Base-by-base conservation (phyloP, 37 sponge, comb jelly and placozoan species). In the Bolinopsis microptera region DNA sequence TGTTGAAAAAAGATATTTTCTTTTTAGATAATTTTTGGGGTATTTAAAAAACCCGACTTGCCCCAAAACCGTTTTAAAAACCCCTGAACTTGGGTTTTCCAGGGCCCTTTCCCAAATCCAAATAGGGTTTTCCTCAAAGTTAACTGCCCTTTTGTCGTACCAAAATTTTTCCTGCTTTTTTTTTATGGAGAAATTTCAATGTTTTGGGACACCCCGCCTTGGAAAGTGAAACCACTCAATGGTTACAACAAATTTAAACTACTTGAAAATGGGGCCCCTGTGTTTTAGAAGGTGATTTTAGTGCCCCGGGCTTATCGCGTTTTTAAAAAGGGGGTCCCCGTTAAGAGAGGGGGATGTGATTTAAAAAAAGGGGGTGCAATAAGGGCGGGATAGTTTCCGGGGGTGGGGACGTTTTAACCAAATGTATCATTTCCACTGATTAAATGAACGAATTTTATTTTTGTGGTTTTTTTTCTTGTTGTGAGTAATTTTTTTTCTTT, bases 31-130 rank as follows among this genome's bases (percentile, higher is more conserved):
- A 23, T 40, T 86, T 8, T 86, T 40, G 90, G 41, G 38, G 90
- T 40, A 23, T 86, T 86, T 48, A 86, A 86, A 39, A 40, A 86
- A 39, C 36, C 39, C 26, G 90, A 86, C 30, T 86, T 86, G 61
- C 3, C 13, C 18, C 68, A 67, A 13, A 0, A 86, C 90, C 1
- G 90, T 86, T 1, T n/a, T n/a, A n/a, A 86, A 86, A 26, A 27
- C 36, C 9, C 30, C 41, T 26, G 90, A 86, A 40, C 90, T 86
- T 2, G 90, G 39, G 36, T 86, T 86, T 38, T 33, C 48, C 0
- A 41, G 61, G 1, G 28, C 90, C n/a, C n/a, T n/a, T 1, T 86
- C 39, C 48, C 25, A 86, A 38, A 0, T 86, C 18, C 61, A 39
- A 16, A 86, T 86, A 3, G 36, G 21, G n/a, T 22, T n/a, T 39